Conservation (phyloP, 2,113 vertebrate genomes). For the Lophius piscatorius region DNA sequence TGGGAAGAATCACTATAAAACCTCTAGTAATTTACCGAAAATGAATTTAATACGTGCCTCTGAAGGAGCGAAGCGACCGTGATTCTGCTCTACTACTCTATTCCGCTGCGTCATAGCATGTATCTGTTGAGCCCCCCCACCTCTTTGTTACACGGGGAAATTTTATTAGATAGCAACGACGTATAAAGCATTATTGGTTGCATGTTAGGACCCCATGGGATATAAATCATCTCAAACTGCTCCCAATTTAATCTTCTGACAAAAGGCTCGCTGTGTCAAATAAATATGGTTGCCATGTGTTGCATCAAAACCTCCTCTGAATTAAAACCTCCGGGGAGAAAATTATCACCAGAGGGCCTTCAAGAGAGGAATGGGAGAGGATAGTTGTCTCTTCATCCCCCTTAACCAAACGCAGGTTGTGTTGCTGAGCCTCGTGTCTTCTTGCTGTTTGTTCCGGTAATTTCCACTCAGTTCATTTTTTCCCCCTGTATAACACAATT, state of each 20-base stretch:
- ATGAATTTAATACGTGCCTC: no score
- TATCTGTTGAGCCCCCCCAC: conserved; percentile 6
- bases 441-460: conserved; percentile 69
- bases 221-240: conserved; percentile 42
- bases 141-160: no score
- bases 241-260: conserved; percentile 42
- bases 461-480: conserved; percentile 41
- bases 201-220: conserved; percentile 25
- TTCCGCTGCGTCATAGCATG: conserved; percentile 1
- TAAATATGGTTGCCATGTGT: conserved; percentile 69
- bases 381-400: conserved; percentile 10
- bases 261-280: conserved; percentile 19
- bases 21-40: no score
- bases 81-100: not conserved
- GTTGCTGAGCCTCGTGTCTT: conserved; percentile 50
- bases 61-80: no score
- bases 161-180: not conserved
- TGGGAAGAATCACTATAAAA: no score
- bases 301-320: conserved; percentile 54
- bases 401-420: conserved; percentile 57
- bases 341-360: conserved; percentile 55
- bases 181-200: not conserved
- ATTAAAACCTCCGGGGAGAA: conserved; percentile 53
- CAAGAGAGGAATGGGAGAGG: conserved; percentile 16
- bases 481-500: conserved; percentile 21